A percentile compares a stretch with the other conserved stretches of the same genome.
Evolutionary conservation across 2,113 vertebrate species (phyloP).

Genomic region (Sterna hirundo): DNA sequence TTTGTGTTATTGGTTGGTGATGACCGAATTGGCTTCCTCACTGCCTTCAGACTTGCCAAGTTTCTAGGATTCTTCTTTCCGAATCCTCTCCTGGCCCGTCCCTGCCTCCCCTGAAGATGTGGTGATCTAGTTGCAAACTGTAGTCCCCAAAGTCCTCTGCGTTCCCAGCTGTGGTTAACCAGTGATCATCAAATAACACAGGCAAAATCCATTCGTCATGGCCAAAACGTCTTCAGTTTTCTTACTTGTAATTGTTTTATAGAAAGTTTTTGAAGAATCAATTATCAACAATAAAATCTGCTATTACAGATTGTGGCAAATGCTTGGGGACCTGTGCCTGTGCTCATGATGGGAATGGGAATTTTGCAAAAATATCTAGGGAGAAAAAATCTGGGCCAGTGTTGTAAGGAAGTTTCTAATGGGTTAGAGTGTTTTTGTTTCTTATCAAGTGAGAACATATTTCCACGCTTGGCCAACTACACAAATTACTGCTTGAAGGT

Average conservation of each 20-base stretch:
- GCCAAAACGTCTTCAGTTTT: background rate
- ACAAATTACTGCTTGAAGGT: background rate
- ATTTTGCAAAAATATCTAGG: background rate
- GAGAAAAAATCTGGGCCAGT: background rate
- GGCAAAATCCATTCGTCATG: background rate
- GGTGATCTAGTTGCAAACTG: background rate
- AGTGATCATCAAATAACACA: background rate
- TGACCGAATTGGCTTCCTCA: background rate
- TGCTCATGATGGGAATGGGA: background rate
- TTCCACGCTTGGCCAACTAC: background rate
- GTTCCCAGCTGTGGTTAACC: background rate
- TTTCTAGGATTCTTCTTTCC: background rate
- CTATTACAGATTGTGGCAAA: background rate
- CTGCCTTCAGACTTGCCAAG: background rate
- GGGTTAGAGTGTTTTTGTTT: background rate
- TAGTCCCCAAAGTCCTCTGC: background rate
- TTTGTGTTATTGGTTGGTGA: accelerated
- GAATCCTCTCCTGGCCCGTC: background rate
- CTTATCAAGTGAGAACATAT: background rate
- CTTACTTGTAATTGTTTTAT: background rate
- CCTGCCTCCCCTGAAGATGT: background rate
- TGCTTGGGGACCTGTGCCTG: background rate
- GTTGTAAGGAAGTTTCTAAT: background rate
- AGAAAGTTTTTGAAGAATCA: background rate
- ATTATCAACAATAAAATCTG: background rate